Evolutionary conservation across 2,797 vertebrate genomes (phyloP).

Genomic region (Tarsius wallacei): DNA sequence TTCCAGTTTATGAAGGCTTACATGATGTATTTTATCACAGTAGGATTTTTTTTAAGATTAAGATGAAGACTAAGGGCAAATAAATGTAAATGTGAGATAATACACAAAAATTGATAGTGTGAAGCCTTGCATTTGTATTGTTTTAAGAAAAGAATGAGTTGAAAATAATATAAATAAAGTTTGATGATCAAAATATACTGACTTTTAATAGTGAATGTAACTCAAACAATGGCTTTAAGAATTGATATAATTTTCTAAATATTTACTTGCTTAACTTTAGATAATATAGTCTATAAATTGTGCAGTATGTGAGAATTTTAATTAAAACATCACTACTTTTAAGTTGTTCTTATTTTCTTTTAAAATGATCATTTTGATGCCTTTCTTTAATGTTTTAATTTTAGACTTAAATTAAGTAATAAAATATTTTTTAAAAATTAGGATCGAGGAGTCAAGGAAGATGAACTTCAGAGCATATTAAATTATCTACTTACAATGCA

Average conservation of each 20-base stretch:
- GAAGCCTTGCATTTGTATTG: background rate
- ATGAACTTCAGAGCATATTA: slow-evolving; percentile 99
- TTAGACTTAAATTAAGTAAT: slow-evolving; percentile 75
- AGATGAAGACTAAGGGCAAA: slow-evolving; percentile 16
- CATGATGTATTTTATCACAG: background rate
- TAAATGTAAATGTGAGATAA: background rate
- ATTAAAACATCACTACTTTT: slow-evolving; percentile 28
- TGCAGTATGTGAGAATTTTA: background rate
- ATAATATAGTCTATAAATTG: background rate
- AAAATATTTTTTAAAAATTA: slow-evolving; percentile 83
- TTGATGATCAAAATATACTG: background rate
- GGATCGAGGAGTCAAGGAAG: slow-evolving; percentile 99
- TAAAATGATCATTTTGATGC: slow-evolving; percentile 49
- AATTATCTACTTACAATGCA: slow-evolving; percentile 99
- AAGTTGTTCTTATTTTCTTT: slow-evolving; percentile 17
- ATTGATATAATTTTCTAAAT: background rate
- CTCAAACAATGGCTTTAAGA: background rate
- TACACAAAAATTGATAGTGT: background rate
- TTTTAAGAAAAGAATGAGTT: slow-evolving; percentile 7
- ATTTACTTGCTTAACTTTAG: slow-evolving; percentile 39
- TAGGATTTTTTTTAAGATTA: slow-evolving; percentile 18
- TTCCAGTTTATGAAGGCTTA: background rate
- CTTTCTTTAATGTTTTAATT: slow-evolving; percentile 59
- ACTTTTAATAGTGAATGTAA: background rate
- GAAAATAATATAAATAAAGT: background rate